Conservation (phyloP, 2,113 vertebrate genomes). For the Megatriorchis doriae region DNA sequence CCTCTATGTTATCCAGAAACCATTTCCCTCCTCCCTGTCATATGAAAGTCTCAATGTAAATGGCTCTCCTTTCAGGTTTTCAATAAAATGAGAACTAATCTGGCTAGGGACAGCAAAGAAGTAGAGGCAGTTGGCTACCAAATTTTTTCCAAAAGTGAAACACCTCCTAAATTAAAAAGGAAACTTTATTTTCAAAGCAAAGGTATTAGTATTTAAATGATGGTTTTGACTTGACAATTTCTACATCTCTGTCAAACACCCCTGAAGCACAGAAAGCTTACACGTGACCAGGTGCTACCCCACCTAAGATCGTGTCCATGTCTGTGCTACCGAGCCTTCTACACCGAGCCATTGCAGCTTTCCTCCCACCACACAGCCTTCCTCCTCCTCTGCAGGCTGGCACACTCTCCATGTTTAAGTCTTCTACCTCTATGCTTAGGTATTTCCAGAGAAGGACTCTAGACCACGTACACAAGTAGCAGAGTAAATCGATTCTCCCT, state of each 20-base stretch:
- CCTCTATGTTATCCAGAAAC: background rate
- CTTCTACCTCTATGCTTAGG: background rate
- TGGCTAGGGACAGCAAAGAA: background rate
- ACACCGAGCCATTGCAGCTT: background rate
- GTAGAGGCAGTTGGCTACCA: background rate
- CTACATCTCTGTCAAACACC: background rate
- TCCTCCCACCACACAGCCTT: background rate
- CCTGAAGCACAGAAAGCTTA: background rate
- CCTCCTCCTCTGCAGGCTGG: background rate
- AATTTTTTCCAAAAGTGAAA: background rate
- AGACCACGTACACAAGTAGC: background rate
- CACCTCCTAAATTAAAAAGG: background rate
- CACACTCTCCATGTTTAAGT: background rate
- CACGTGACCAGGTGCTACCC: background rate
- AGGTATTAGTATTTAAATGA: background rate
- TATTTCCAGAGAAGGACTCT: background rate
- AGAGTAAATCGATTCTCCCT: background rate
- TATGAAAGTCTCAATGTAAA: background rate
- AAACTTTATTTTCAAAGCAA: background rate
- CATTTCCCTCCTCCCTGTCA: background rate
- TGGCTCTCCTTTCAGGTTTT: background rate
- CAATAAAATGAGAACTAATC: background rate
- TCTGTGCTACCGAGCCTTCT: background rate
- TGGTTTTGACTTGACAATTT: background rate
- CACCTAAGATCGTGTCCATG: background rate